Percentiles rank a stretch among this genome's conserved stretches.
phyloP scores from a whole-genome alignment of 2,888 invertebrate species.

The Callinectes sapidus region DNA sequence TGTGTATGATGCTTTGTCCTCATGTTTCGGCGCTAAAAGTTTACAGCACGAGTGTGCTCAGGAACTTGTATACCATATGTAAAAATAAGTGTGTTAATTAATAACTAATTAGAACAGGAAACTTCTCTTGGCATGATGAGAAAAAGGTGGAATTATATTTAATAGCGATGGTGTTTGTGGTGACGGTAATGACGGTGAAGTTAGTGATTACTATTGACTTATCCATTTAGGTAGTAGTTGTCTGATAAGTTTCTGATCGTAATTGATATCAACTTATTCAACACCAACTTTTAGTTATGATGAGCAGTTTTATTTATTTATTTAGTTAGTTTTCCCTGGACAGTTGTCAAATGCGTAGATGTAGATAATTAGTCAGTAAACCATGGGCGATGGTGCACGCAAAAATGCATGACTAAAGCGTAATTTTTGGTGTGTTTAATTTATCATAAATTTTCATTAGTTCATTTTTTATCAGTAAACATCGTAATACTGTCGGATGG shows the following conservation, averaged over 20 bases:
- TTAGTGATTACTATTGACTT: background rate
- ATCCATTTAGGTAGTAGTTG: no score
- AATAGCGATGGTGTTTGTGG: background rate
- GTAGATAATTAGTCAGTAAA: background rate
- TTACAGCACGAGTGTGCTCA: background rate
- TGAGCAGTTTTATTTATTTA: no score
- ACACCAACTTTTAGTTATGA: no score
- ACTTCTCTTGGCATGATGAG: background rate
- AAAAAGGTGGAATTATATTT: background rate
- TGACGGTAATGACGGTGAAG: background rate
- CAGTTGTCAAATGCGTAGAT: no score
- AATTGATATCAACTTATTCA: no score
- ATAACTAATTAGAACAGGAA: background rate
- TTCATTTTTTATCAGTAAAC: background rate
- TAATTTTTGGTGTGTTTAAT: background rate
- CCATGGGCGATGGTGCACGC: no score
- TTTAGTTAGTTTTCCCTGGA: no score
- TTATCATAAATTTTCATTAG: no score
- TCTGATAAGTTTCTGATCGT: no score
- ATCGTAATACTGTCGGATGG: background rate
- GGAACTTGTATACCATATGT: background rate
- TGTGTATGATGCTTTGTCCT: background rate
- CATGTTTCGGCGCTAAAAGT: background rate
- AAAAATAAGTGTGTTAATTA: background rate
- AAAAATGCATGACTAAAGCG: no score